Base-by-base conservation (phyloP, 2,797 vertebrate species). In the Mus spretus region DNA sequence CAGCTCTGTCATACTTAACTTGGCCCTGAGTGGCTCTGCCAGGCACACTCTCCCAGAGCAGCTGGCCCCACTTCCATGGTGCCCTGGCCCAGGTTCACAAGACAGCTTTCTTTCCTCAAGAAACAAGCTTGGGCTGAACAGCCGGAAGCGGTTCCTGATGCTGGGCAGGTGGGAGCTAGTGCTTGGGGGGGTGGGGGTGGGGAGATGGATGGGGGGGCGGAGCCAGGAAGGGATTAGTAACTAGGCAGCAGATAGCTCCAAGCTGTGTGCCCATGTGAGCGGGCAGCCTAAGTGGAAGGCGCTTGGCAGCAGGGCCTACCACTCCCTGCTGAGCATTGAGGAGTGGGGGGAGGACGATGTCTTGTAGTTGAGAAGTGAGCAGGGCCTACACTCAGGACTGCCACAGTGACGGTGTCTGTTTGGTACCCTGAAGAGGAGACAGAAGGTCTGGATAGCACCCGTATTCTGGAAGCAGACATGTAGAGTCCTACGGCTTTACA, bases 211-310 rank as follows among this genome's bases (percentile, higher is more conserved):
- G 94, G 95, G 93, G 89, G 89, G 89, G 89, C 0, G 79, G 96
- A 92, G 97, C 97, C 97, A 98, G 97, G 97, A 97, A 96, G 26
- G 97, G 97, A 98, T 98, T 97, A 98, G 97, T 98, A 98, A 95
- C 97, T 87, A 97, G 97, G 96, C 97, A 97, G 97, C 95, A 40
- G 94, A 92, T 14, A 72, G 95, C 95, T 96, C 80, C 40, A 88
- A 81, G 97, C 86, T 19, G 57, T 90, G 95, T 94, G 95, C 94
- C 97, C 17, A 17, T 90, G 95, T 15, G 4, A 96, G 94, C 6
- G 31, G 95, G 96, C 77, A 89, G 93, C 7, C 0, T 81, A 78
- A 80, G 77, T 55, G 85, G 94, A 94, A 96, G 96, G 90, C 40
- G 78, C 59, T 95, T 97, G 97, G 95, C 97, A 97, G 61, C 78